phyloP scores from a whole-genome alignment of 2,113 vertebrate species.

The human region DNA sequence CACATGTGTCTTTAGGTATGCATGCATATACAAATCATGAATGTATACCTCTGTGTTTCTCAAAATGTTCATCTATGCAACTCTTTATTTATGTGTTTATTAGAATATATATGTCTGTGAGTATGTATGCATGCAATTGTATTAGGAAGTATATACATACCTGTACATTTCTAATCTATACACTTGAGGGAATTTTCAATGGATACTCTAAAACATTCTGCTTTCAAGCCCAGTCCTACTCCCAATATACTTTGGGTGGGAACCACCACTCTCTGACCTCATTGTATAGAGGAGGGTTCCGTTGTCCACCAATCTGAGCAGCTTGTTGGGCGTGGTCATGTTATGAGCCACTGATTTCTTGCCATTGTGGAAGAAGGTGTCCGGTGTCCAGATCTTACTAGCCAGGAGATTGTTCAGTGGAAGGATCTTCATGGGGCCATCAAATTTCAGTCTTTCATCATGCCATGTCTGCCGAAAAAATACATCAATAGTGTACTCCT shows the following conservation, averaged over 20 bases:
- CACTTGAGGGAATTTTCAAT: slow-evolving; percentile 12
- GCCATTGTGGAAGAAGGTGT: slow-evolving; percentile 98
- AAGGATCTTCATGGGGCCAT: slow-evolving; percentile 98
- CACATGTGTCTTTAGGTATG: background rate
- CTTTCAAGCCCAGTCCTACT: background rate
- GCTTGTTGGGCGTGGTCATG: slow-evolving; percentile 99
- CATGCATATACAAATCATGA: background rate
- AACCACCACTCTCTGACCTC: slow-evolving; percentile 86
- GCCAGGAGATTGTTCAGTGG: slow-evolving; percentile 97
- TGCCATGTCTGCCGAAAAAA: slow-evolving; percentile 99
- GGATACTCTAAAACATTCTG: background rate
- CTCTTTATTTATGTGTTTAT: background rate
- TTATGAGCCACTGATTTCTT: slow-evolving; percentile 99
- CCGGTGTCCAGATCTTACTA: slow-evolving; percentile 99
- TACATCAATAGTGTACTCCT: slow-evolving; percentile 99
- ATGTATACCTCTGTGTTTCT: background rate
- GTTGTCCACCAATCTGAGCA: slow-evolving; percentile 95
- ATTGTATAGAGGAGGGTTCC: slow-evolving; percentile 98
- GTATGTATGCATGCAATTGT: background rate
- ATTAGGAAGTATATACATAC: background rate
- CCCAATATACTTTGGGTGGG: background rate
- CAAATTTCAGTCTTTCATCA: slow-evolving; percentile 96
- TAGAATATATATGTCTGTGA: background rate
- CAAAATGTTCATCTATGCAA: background rate
- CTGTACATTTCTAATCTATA: background rate